phyloP scores from a whole-genome alignment of 1,140 invertebrate genomes.

The Kradibia gibbosae region DNA sequence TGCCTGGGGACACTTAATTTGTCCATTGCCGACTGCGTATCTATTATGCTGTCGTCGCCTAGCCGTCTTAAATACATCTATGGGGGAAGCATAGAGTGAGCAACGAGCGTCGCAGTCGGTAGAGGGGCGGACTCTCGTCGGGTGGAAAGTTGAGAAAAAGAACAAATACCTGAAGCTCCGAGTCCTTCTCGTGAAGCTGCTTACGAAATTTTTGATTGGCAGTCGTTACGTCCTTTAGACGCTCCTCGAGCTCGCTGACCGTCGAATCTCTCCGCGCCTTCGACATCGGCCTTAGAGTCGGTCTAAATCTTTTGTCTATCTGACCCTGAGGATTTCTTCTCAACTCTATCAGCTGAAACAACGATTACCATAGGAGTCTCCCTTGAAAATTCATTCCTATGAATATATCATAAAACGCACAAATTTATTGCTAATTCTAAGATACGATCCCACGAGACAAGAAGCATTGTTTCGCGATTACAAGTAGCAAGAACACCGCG shows the following conservation, averaged over 20 bases:
- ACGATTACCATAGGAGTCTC: slow-evolving; percentile 44
- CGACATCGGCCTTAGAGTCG: slow-evolving; percentile 84
- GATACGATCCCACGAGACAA: no score
- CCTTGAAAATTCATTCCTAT: neutral
- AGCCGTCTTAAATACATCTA: slow-evolving; percentile 76
- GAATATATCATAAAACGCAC: no score
- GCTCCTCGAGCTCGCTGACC: slow-evolving; percentile 83
- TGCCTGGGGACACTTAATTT: slow-evolving; percentile 65
- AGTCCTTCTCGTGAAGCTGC: slow-evolving; percentile 84
- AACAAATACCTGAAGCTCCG: slow-evolving; percentile 80
- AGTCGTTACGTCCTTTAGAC: slow-evolving; percentile 83
- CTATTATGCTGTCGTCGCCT: slow-evolving; percentile 71
- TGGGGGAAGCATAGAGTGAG: slow-evolving; percentile 24
- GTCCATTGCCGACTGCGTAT: slow-evolving; percentile 67
- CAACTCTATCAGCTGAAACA: slow-evolving; percentile 89
- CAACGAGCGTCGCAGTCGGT: neutral
- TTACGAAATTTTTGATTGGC: slow-evolving; percentile 85
- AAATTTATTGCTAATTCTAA: no score
- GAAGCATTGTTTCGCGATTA: no score
- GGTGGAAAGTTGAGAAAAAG: no score
- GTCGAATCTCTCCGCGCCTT: slow-evolving; percentile 81
- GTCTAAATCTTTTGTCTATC: slow-evolving; percentile 84
- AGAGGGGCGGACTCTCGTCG: no score
- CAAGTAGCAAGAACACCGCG: no score
- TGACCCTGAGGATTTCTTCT: slow-evolving; percentile 89